A percentile compares a stretch with the other conserved stretches of the same genome.
phyloP scores from a whole-genome alignment of 2,888 invertebrate genomes.

The Phortica okadai region DNA sequence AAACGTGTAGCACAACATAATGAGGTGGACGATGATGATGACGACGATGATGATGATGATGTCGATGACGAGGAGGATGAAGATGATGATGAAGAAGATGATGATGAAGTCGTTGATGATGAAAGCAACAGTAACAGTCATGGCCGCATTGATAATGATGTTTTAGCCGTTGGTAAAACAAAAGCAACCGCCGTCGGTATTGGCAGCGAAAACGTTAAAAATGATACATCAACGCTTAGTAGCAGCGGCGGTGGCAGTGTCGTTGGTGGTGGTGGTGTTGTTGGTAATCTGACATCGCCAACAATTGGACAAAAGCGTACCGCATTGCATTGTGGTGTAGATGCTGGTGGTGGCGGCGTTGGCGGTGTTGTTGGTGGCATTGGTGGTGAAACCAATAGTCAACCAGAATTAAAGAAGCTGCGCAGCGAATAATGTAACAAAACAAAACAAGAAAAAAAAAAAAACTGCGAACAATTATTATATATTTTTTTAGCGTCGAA shows the following conservation, averaged over 20 bases:
- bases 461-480: neutral
- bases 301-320: slow-evolving; percentile 64
- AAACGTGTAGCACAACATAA: neutral
- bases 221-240: slow-evolving; percentile 50
- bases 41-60: slow-evolving; percentile 51
- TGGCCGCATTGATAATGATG: slow-evolving; percentile 43
- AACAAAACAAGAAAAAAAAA: neutral
- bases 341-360: slow-evolving; percentile 41
- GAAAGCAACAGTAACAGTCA: slow-evolving; percentile 62
- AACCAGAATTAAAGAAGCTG: slow-evolving; percentile 75
- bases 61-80: slow-evolving; percentile 52
- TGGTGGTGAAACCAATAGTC: slow-evolving; percentile 1
- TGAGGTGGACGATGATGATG: slow-evolving; percentile 48
- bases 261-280: slow-evolving; percentile 16
- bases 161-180: slow-evolving; percentile 29
- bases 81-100: slow-evolving; percentile 57
- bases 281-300: slow-evolving; percentile 36
- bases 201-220: slow-evolving; percentile 46
- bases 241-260: slow-evolving; percentile 37
- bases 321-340: slow-evolving; percentile 60
- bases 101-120: slow-evolving; percentile 65
- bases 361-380: slow-evolving; percentile 16
- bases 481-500: slow-evolving; percentile 24
- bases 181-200: slow-evolving; percentile 46
- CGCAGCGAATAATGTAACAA: slow-evolving; percentile 70